Conservation (phyloP, 2,113 vertebrate genomes). For the Corythoichthys intestinalis region DNA sequence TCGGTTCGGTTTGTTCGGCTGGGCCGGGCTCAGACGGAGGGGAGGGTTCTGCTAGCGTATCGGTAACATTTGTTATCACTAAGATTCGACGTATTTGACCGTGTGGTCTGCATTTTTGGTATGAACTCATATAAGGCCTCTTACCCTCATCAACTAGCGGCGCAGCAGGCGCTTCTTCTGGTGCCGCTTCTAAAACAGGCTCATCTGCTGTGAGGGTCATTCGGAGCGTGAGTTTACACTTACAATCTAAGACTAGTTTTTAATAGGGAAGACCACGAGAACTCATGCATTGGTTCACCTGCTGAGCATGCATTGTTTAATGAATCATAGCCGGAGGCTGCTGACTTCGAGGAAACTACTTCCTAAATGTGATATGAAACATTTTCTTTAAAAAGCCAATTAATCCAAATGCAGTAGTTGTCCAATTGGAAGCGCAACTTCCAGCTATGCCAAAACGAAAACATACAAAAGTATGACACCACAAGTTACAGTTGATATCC, state of each 20-base stretch:
- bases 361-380: neutral
- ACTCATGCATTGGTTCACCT: slow-evolving; percentile 26
- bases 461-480: neutral
- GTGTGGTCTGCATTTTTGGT: neutral
- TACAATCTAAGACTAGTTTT: neutral
- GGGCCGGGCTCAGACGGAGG: slow-evolving; percentile 24
- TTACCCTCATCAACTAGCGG: slow-evolving; percentile 51
- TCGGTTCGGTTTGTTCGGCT: slow-evolving; percentile 23
- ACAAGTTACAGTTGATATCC: neutral
- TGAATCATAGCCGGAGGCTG: slow-evolving; percentile 14
- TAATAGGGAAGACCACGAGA: neutral
- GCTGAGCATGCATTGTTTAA: slow-evolving; percentile 14
- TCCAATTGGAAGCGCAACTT: slow-evolving; percentile 6
- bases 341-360: neutral
- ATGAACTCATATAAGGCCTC: neutral
- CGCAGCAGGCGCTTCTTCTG: slow-evolving; percentile 33
- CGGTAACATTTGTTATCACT: slow-evolving; percentile 6
- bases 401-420: neutral
- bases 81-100: neutral
- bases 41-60: slow-evolving; percentile 29
- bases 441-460: slow-evolving; percentile 2
- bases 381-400: neutral
- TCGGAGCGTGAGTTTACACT: slow-evolving; percentile 13
- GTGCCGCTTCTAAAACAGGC: slow-evolving; percentile 21
- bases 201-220: slow-evolving; percentile 45